Evolutionary conservation across 2,113 vertebrate species (phyloP), one percentile per base, ranked within the genome.

Genomic region (Anarhynchus alexandrinus): DNA sequence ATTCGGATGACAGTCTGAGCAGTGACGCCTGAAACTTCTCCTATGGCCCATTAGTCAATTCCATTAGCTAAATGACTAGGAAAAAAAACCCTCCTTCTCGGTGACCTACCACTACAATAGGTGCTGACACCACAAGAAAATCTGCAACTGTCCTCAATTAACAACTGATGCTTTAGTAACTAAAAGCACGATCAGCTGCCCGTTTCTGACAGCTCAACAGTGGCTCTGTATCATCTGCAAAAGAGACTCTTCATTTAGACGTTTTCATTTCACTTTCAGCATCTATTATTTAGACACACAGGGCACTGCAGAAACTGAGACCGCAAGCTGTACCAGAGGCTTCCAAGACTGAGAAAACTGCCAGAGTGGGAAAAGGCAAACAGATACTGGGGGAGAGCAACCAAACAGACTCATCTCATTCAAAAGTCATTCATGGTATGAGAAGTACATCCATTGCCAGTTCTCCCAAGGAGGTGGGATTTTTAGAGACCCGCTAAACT

Each of bases 221-320:
- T 12, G 9, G 76, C 65, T 45, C 52, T 78, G 92, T 70, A 92
- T 64, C 59, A 82, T 67, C 83, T 96, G 79, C 55, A 71, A 73
- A 88, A 82, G 3, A 62, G 90, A 86, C 57, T 85, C 82, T 86
- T 96, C 57, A 69, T 83, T 71, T 83, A 71, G 45, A 54, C 2
- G 2, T 93, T 73, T 94, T 94, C 65, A 88, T 94, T 94, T 90
- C 88, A 88, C 93, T 94, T 95, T 64, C 78, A 85, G 55, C 94
- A 97, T 94, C 91, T 93, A 96, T 98, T 96, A 97, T 96, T 96
- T 86, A 98, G 72, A 88, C 21, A 15, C 9, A 74, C 19, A 38
- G 65, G 21, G 6, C 78, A 82, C 61, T 43, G 67, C 88, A 96
- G 94, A 96, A 96, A 92, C 58, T 57, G 88, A 97, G 80, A 96